phyloP scores from a whole-genome alignment of 2,888 invertebrate species.

The Platycnemis pennipes region DNA sequence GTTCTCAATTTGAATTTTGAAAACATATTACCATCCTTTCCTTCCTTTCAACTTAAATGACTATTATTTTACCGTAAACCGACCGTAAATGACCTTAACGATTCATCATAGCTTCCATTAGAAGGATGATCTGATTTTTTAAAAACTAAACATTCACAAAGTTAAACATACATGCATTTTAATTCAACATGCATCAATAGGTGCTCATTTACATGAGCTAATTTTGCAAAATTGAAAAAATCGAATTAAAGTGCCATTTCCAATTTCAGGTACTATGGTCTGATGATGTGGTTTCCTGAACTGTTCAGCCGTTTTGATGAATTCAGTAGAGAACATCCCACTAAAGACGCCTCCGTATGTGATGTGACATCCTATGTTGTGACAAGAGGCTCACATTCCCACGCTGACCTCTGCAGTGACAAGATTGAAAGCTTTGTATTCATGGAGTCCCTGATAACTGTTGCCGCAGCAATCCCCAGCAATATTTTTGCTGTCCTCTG shows the following conservation, averaged over 20 bases:
- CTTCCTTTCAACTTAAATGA: too few relatives aligned
- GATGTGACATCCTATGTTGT: constrained; percentile 89
- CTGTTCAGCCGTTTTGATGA: constrained; percentile 95
- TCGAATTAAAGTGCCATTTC: too few relatives aligned
- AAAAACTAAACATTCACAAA: too few relatives aligned
- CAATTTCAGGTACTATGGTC: constrained; percentile 89
- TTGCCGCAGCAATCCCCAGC: constrained; percentile 92
- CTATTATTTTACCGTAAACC: too few relatives aligned
- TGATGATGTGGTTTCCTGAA: constrained; percentile 99
- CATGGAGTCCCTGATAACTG: constrained; percentile 92
- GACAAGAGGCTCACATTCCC: constrained; percentile 83
- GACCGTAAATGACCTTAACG: too few relatives aligned
- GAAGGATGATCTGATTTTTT: too few relatives aligned
- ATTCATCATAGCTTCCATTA: too few relatives aligned
- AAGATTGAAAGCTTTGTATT: constrained; percentile 89
- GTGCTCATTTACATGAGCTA: background rate
- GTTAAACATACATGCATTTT: background rate
- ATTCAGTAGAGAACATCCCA: constrained; percentile 85
- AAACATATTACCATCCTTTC: too few relatives aligned
- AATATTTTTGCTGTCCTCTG: constrained; percentile 91
- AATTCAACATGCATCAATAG: background rate
- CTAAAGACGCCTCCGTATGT: constrained; percentile 84
- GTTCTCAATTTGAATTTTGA: too few relatives aligned
- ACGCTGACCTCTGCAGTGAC: constrained; percentile 83
- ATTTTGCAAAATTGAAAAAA: background rate